Conservation (phyloP, 2,888 invertebrate species). For the Megastigmus dorsalis region DNA sequence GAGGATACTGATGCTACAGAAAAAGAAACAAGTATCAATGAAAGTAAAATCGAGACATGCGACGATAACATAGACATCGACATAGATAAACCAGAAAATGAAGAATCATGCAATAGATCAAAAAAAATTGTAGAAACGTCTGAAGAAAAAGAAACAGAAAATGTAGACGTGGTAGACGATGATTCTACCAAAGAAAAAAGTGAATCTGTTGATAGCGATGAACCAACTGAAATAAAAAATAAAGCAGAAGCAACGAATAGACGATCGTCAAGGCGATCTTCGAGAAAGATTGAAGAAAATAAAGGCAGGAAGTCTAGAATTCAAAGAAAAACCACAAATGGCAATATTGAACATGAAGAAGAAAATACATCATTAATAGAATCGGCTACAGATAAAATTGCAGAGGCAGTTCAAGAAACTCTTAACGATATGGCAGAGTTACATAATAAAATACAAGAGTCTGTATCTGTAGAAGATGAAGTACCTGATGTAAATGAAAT, state of each 20-base stretch:
- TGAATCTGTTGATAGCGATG: slow-evolving; percentile 20
- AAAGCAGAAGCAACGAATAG: not conserved
- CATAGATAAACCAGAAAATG: slow-evolving; percentile 9
- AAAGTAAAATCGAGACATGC: slow-evolving; percentile 12
- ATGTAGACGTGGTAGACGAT: not conserved
- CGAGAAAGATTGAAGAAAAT: slow-evolving; percentile 5
- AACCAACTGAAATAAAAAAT: slow-evolving; percentile 4
- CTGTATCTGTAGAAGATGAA: not conserved
- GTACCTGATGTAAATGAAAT: slow-evolving; percentile 6
- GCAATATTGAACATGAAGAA: not conserved
- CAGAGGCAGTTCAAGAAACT: slow-evolving; percentile 48
- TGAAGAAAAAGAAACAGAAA: slow-evolving; percentile 22
- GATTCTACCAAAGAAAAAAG: not conserved
- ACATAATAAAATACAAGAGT: slow-evolving; percentile 40
- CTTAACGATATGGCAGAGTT: slow-evolving; percentile 48
- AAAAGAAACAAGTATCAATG: not conserved
- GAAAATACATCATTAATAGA: not conserved
- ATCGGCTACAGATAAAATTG: slow-evolving; percentile 36
- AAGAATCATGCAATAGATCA: not conserved
- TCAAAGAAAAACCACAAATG: slow-evolving; percentile 18
- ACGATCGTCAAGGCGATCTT: not conserved
- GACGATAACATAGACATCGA: slow-evolving; percentile 1
- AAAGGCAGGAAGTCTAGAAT: slow-evolving; percentile 13
- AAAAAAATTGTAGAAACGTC: slow-evolving; percentile 10
- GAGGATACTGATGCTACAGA: too few species aligned